Percentiles rank a stretch among this genome's conserved stretches.
Conservation (phyloP, 2,888 invertebrate species). For the Drosophila infuscata region DNA sequence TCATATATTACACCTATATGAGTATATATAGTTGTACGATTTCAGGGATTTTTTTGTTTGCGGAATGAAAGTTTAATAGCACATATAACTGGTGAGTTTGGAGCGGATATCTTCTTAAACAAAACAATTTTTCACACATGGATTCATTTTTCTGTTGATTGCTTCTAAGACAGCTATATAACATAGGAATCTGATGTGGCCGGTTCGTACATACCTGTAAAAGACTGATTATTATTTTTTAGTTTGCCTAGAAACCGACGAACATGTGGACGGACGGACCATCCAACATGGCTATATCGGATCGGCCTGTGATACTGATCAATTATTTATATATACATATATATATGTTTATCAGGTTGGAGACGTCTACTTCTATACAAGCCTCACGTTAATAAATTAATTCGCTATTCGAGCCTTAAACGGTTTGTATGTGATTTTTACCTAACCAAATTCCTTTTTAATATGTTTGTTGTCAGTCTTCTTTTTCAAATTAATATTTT, state of each 20-base stretch:
- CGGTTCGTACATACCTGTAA: background rate
- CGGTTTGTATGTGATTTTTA: no score
- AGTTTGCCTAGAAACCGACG: no score
- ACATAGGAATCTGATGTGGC: background rate
- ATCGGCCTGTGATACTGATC: background rate
- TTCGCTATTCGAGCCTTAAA: no score
- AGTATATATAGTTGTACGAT: background rate
- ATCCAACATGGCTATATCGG: background rate
- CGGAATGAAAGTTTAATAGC: background rate
- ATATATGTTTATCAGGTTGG: no score
- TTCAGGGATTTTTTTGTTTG: background rate
- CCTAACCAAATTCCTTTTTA: no score
- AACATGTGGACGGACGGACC: no score
- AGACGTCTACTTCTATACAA: no score
- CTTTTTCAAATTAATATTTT: no score
- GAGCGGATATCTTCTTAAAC: background rate
- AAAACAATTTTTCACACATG: background rate
- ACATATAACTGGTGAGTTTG: background rate
- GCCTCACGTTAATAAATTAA: no score
- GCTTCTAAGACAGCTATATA: background rate
- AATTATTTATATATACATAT: background rate
- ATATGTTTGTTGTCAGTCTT: no score
- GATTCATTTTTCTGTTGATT: background rate
- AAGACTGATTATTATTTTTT: no score
- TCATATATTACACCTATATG: background rate